A percentile compares a stretch with the other conserved stretches of the same genome.
Evolutionary conservation across 2,888 invertebrate species (phyloP).

Genomic region (Pachymerium ferrugineum): DNA sequence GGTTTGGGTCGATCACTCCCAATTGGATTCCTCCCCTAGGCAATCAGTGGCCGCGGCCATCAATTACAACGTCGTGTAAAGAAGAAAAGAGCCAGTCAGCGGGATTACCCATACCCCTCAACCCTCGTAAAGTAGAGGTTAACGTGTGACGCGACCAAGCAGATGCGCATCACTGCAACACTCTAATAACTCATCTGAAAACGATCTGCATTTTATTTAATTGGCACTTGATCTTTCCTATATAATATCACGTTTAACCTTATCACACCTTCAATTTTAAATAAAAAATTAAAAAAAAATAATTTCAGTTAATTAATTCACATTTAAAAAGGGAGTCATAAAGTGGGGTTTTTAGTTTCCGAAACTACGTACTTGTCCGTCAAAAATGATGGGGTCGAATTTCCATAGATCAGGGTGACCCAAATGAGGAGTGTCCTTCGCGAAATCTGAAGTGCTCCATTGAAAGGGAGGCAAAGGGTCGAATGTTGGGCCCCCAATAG

Average conservation of each 20-base stretch:
- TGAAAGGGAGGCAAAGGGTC: constrained; percentile 65
- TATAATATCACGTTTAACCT: too few relatives aligned
- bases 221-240: too few relatives aligned
- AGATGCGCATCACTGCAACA: not conserved
- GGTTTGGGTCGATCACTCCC: not conserved
- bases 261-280: too few relatives aligned
- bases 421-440: constrained; percentile 56
- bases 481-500: constrained; percentile 51
- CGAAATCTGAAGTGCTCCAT: constrained; percentile 67
- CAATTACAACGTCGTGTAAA: not conserved
- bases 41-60: not conserved
- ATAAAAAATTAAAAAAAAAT: too few relatives aligned
- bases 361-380: not conserved
- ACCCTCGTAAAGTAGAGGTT: not conserved
- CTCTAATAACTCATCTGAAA: too few relatives aligned
- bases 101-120: not conserved
- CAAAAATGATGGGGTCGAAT: constrained; percentile 56
- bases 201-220: too few relatives aligned
- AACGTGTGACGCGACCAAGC: not conserved
- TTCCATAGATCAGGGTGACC: constrained; percentile 71
- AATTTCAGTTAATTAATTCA: not conserved
- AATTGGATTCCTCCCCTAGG: not conserved
- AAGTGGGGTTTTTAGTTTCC: not conserved
- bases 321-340: not conserved
- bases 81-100: not conserved